phyloP scores from a whole-genome alignment of 1,140 invertebrate genomes.

The Orchestia grillus region DNA sequence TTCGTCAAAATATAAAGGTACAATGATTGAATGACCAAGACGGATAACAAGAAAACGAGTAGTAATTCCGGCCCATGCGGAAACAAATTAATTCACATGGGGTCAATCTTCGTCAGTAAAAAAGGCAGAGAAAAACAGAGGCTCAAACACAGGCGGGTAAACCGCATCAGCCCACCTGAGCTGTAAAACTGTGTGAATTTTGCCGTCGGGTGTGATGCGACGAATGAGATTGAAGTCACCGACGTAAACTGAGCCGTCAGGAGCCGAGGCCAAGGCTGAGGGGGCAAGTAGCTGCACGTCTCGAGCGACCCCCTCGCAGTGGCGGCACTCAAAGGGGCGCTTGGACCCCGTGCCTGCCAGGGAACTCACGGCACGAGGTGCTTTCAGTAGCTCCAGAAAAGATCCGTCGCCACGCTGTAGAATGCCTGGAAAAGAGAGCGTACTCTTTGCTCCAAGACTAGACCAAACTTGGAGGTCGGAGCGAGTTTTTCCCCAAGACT shows the following conservation, averaged over 20 bases:
- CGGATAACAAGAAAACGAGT: background rate
- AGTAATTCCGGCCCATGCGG: background rate
- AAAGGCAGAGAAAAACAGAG: background rate
- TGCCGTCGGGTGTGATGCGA: slow-evolving; percentile 90
- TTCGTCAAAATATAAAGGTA: background rate
- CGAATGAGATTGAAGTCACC: slow-evolving; percentile 97
- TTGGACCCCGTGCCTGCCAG: slow-evolving; percentile 97
- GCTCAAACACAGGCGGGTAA: background rate
- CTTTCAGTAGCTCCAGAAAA: slow-evolving; percentile 83
- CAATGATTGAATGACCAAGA: background rate
- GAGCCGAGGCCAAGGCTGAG: slow-evolving; percentile 91
- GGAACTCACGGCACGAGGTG: slow-evolving; percentile 85
- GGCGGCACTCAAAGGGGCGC: slow-evolving; percentile 78
- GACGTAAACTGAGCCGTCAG: slow-evolving; percentile 96
- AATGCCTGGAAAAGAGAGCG: slow-evolving; percentile 74
- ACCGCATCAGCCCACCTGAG: slow-evolving; percentile 78
- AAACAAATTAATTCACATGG: background rate
- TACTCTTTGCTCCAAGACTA: background rate
- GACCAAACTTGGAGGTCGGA: background rate
- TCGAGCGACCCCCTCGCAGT: slow-evolving; percentile 80
- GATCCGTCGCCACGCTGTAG: slow-evolving; percentile 97
- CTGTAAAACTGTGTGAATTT: slow-evolving; percentile 91
- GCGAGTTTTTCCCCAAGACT: background rate
- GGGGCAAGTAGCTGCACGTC: slow-evolving; percentile 90
- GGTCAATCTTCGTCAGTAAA: background rate